These are phyloP conservation scores for Cherax quadricarinatus DNA, from an alignment of 1,140 invertebrate genomes.

Conservation along the genomic window DNA sequence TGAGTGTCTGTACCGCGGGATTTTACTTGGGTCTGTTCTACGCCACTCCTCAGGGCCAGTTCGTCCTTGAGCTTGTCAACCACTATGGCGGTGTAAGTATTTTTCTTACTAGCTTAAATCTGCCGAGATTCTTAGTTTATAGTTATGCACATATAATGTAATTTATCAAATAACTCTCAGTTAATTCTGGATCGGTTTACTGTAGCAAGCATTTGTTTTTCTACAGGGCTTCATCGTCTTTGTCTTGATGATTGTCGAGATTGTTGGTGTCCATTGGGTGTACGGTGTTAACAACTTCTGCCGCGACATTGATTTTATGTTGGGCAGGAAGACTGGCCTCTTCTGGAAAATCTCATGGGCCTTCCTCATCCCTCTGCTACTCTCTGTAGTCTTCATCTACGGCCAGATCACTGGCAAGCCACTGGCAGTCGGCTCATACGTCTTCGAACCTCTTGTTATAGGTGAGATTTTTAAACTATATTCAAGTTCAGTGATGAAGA, in stretches of 20 bases:
- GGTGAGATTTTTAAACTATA: slow-evolving; percentile 29
- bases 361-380: slow-evolving; percentile 83
- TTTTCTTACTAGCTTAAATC: too few species aligned
- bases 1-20: slow-evolving; percentile 80
- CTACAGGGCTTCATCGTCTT: slow-evolving; percentile 84
- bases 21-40: slow-evolving; percentile 86
- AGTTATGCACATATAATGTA: too few species aligned
- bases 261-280: slow-evolving; percentile 85
- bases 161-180: too few species aligned
- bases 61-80: slow-evolving; percentile 89
- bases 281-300: slow-evolving; percentile 82
- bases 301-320: slow-evolving; percentile 87
- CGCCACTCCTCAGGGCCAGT: slow-evolving; percentile 90
- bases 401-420: slow-evolving; percentile 76
- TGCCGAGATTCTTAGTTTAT: too few species aligned
- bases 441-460: slow-evolving; percentile 44
- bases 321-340: slow-evolving; percentile 82
- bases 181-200: too few species aligned
- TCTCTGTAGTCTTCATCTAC: slow-evolving; percentile 84
- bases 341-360: slow-evolving; percentile 92
- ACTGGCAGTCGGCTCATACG: slow-evolving; percentile 44
- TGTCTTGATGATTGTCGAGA: slow-evolving; percentile 85
- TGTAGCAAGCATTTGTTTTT: too few species aligned
- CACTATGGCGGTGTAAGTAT: slow-evolving; percentile 83
- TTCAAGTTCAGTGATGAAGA: too few species aligned